A percentile compares a stretch with the other conserved stretches of the same genome.
These are phyloP conservation scores for Microcebus murinus DNA, from an alignment of 2,113 vertebrate species.

Conservation along the genomic window DNA sequence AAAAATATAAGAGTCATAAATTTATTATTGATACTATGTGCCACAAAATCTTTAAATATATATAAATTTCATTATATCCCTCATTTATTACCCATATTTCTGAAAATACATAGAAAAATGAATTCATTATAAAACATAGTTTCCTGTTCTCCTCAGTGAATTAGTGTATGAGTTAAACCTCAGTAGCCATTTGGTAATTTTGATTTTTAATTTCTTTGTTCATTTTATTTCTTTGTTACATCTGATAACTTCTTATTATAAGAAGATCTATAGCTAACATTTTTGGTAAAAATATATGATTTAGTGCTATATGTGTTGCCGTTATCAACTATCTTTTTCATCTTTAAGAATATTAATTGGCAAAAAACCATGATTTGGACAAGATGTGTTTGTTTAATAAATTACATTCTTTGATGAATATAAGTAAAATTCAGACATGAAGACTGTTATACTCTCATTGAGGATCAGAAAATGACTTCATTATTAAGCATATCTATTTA, in stretches of 20 bases:
- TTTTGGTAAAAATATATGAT: background rate
- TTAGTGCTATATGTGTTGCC: background rate
- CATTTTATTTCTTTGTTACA: background rate
- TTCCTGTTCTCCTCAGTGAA: background rate
- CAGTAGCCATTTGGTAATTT: background rate
- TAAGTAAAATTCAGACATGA: background rate
- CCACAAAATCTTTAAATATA: background rate
- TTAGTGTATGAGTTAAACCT: background rate
- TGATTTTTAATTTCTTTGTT: background rate
- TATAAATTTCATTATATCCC: background rate
- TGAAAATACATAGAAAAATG: background rate
- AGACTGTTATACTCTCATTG: rapidly evolving
- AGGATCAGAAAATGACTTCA: background rate
- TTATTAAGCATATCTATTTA: background rate
- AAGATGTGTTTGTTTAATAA: background rate
- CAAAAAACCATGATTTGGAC: background rate
- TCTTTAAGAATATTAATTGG: background rate
- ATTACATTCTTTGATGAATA: background rate
- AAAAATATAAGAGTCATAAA: background rate
- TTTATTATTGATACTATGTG: background rate
- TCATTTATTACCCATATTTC: background rate
- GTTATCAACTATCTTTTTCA: background rate
- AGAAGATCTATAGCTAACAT: background rate
- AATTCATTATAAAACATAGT: background rate
- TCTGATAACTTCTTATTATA: background rate